Base-by-base conservation (phyloP, 2,888 invertebrate species). In the Micoletzkya japonica region DNA sequence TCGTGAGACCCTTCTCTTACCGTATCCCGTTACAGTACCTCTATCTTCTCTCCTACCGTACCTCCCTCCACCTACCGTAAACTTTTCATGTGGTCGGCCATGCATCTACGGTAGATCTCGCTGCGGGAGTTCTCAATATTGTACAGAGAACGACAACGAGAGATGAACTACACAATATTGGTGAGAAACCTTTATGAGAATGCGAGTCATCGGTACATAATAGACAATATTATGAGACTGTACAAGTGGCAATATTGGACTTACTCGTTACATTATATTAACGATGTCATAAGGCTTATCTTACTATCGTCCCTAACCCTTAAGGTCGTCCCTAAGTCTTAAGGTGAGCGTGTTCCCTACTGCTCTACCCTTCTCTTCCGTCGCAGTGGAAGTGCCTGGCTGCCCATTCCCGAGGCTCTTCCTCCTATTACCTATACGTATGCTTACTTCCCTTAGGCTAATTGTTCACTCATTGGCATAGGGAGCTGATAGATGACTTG, bases 41-140 rank as follows among this genome's bases (percentile, higher is more conserved):
- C n/a, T n/a, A n/a, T n/a, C n/a, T n/a, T n/a, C n/a, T n/a, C n/a
- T n/a, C n/a, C n/a, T n/a, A n/a, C 49, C 14, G 49, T 10, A 44
- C 34, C 34, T 34, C 24, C 32, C 4, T 4, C 37, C 4, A 34
- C 20, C 26, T 26, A 59, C 34, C 37, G 36, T 4, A 59, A 36
- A 17, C 26, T 17, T 32, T 72, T 52, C 44, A 72, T 69, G 70
- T 78, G 2, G 77, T 77, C 7, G 81, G 75, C 14, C 81, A 82
- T 57, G 81, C 81, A 17, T 81, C 81, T 30, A 81, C 81, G 2
- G 81, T 82, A n/a, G 81, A 82, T 70, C 74, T 82, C 73, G 79
- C 77, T 2, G 79, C 77, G 2, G 81, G 81, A 20, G 61, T 73
- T 44, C 58, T 79, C 64, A 52, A 50, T 52, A 30, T 54, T 6